Base-by-base conservation (phyloP, 1,140 invertebrate genomes). In the Araneus ventricosus region DNA sequence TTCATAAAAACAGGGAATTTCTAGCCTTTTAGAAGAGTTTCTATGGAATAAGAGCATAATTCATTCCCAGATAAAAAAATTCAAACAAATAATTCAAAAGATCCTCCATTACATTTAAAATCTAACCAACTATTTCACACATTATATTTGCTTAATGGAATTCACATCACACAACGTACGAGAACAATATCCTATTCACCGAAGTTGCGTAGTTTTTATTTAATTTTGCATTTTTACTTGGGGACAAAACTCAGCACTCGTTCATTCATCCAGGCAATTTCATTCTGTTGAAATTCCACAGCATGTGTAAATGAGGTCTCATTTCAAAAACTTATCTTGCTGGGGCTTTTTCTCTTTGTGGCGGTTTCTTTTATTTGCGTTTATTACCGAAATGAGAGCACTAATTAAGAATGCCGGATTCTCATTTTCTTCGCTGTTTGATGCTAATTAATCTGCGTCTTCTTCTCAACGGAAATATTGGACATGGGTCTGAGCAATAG, bases 251-350 rank as follows among this genome's bases (percentile, higher is more conserved):
- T 17, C 10, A 52, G 10, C 10, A 14, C 17, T n/a, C 24, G 2
- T 82, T 82, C 4, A 41, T 24, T 27, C 24, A 27, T 52, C 45
- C 10, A 7, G 14, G 6, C 7, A 10, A 7, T 82, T 82, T 45
- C 24, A 24, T 24, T 7, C 39, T 22, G 2, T n/a, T 0, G 17
- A 75, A 34, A 1, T 17, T 45, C 24, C 22, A 45, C 24, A 37
- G 52, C 27, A 61, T 8, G 52, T 61, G 84, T 59, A 86, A 86
- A 86, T 59, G 84, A 86, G 27, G 20, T 61, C 17, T 45, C 27
- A 67, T 86, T 86, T 86, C 84, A 61, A 86, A 86, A 86, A 37
- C 30, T 86, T 61, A 86, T 86, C 52, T n/a, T 1, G 10, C n/a
- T 27, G 22, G 52, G 20, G 22, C 22, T 20, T 59, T 52, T 61